Conservation (phyloP, 2,888 invertebrate genomes). For the Koerneria pararmatus region DNA sequence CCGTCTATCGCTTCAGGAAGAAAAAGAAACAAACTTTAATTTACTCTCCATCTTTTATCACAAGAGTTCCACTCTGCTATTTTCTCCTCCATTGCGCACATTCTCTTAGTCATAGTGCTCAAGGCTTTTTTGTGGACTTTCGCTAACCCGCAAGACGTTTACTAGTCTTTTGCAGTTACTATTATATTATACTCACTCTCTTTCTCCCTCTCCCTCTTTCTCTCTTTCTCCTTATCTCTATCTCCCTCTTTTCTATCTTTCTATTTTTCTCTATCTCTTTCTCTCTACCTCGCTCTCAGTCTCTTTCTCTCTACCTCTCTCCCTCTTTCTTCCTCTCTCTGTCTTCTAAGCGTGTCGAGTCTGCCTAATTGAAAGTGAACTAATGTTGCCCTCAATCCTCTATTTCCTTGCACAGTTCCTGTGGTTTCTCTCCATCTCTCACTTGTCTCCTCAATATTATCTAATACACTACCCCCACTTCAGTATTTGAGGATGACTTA, state of each 20-base stretch:
- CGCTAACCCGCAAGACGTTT: no score
- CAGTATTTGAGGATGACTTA: no score
- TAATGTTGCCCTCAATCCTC: not conserved
- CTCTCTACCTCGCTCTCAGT: conserved; percentile 1
- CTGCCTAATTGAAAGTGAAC: not conserved
- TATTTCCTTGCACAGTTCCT: not conserved
- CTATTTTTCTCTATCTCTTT: conserved; percentile 2
- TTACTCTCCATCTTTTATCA: no score
- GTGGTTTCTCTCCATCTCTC: not conserved
- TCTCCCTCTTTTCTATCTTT: conserved; percentile 9
- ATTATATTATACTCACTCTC: no score
- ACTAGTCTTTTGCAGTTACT: no score
- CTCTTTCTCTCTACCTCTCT: not conserved
- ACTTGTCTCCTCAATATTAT: conserved; percentile 1
- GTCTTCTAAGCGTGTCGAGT: no score
- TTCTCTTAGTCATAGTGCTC: no score
- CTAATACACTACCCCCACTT: not conserved
- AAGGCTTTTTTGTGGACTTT: no score
- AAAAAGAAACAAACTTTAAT: no score
- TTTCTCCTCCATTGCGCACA: no score
- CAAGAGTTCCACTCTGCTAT: no score
- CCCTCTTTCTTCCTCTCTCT: not conserved
- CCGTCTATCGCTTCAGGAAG: no score
- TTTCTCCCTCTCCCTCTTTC: not conserved
- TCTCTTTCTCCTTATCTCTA: not conserved